Base-by-base conservation (phyloP, 2,113 vertebrate genomes). In the Brachypteracias leptosomus region DNA sequence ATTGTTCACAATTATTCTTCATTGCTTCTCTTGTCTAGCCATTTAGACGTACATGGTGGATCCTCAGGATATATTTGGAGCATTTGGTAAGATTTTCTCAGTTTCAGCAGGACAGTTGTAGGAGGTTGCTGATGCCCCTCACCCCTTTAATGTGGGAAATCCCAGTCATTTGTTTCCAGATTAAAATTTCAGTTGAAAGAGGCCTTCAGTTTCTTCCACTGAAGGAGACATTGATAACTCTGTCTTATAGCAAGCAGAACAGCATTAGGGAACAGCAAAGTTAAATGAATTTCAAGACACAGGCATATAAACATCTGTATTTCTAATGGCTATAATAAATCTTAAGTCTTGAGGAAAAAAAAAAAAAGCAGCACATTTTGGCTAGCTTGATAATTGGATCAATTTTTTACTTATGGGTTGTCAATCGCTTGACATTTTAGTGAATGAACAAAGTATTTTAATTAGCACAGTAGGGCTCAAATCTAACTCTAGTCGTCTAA, bases 371-470 rank as follows among this genome's bases (percentile, higher is more conserved):
- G 3, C 18, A 66, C 6, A 52, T 97, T 91, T 94, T 96, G 26
- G 71, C 75, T 95, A 72, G 55, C 91, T 95, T 97, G 88, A 96
- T 97, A 98, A 98, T 96, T 97, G 95, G 85, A 98, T 98, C 96
- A 97, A 95, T 97, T 98, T 98, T 97, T 98, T 96, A 96, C 93
- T 97, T 98, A 94, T 58, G 88, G 85, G 31, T 91, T 97, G 93
- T 97, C 97, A 98, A 94, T 97, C 6, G 17, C 79, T 96, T 97
- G 94, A 96, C 96, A 95, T 96, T 97, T 97, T 97, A 97, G 97
- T 95, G 94, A 76, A 96, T 85, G 93, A 93, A 96, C 85, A 97
- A 97, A 96, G 90, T 97, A 96, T 96, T 97, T 98, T 97, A 98
- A 96, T 97, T 97, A 97, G 81, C 90, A 95, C 71, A 97, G 85